These are phyloP conservation scores for Steatornis caripensis DNA, from an alignment of 2,113 vertebrate species.

Conservation along the genomic window DNA sequence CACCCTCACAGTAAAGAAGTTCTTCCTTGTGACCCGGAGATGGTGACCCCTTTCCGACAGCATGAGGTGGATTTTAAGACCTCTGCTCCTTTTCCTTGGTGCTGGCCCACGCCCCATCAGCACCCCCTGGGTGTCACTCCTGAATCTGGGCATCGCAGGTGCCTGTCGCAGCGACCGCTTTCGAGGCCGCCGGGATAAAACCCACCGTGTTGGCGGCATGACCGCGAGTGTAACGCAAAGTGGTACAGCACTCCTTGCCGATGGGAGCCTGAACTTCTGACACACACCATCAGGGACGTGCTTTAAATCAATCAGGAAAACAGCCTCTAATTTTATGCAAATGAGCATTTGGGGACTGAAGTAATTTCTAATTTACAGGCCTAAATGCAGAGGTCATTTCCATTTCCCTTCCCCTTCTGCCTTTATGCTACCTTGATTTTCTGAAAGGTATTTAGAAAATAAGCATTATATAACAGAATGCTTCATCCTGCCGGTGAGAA, in stretches of 20 bases:
- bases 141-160: background rate
- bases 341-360: background rate
- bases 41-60: rapidly evolving
- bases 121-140: background rate
- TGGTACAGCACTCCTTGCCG: rapidly evolving
- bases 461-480: background rate
- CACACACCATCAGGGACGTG: background rate
- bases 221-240: rapidly evolving
- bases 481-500: background rate
- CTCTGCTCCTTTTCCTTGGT: background rate
- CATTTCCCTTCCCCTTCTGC: background rate
- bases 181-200: background rate
- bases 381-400: background rate
- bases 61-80: background rate
- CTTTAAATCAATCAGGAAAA: conserved; percentile 15
- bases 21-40: background rate
- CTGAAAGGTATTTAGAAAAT: background rate
- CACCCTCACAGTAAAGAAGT: too few species aligned
- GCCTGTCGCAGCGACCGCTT: rapidly evolving
- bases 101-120: background rate
- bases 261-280: background rate
- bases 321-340: background rate
- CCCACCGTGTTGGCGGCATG: rapidly evolving
- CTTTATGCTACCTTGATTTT: background rate
- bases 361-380: background rate